Evolutionary conservation across 2,888 invertebrate species (phyloP).

Genomic region (Empis livida): DNA sequence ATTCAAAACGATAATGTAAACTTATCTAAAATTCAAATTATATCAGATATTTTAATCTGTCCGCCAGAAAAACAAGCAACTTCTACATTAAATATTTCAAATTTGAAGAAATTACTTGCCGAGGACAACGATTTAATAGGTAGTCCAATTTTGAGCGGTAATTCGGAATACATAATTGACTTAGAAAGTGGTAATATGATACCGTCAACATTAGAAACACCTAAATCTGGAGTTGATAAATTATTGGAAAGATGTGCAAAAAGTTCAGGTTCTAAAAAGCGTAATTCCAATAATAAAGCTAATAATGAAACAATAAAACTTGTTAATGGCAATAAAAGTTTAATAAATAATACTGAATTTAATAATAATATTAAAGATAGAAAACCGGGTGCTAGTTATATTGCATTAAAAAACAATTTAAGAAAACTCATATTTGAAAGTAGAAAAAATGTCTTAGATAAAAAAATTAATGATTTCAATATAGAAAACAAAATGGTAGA

Average conservation of each 20-base stretch:
- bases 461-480: constrained; percentile 30
- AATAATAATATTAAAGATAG: constrained; percentile 24
- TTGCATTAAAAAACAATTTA: constrained; percentile 56
- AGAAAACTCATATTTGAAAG: constrained; percentile 57
- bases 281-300: constrained; percentile 25
- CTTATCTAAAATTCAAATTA: not conserved
- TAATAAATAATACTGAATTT: constrained; percentile 24
- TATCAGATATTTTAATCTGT: not conserved
- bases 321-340: constrained; percentile 32
- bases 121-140: constrained; percentile 15
- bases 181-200: constrained; percentile 40
- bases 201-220: constrained; percentile 10
- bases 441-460: constrained; percentile 52
- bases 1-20: not conserved
- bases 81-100: constrained; percentile 5
- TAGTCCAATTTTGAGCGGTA: constrained; percentile 41
- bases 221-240: not conserved
- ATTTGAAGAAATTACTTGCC: constrained; percentile 15
- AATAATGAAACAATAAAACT: constrained; percentile 35
- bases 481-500: constrained; percentile 36
- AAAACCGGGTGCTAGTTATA: constrained; percentile 57
- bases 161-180: constrained; percentile 45
- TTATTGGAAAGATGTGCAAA: constrained; percentile 16
- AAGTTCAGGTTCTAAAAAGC: constrained; percentile 40
- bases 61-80: constrained; percentile 11